Percentiles rank a stretch among this genome's conserved stretches.
Evolutionary conservation across 64 coral and sea anemone genomes (phyloP).

Genomic region (Trachythela sp.): DNA sequence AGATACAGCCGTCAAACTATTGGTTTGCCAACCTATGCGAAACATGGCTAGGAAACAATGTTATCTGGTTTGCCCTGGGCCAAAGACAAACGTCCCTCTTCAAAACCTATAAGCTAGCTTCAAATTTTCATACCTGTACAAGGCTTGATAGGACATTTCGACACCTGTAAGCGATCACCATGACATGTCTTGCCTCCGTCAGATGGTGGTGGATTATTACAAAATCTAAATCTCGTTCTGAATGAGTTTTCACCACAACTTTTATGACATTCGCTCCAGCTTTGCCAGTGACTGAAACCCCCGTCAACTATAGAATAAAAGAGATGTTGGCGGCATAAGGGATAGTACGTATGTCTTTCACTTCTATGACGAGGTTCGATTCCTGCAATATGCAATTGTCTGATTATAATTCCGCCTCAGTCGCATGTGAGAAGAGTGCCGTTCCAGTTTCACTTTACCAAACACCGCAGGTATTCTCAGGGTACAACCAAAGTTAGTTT

Average conservation of each 20-base stretch:
- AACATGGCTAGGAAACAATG: too few relatives aligned
- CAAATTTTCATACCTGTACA: background rate
- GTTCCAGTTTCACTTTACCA: too few relatives aligned
- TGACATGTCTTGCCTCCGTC: background rate
- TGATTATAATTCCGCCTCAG: too few relatives aligned
- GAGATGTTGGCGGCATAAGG: background rate
- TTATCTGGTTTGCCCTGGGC: background rate
- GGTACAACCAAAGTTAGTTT: background rate
- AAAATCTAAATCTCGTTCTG: conserved; percentile 24
- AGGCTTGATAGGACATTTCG: background rate
- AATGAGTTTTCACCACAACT: conserved; percentile 24
- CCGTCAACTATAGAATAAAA: background rate
- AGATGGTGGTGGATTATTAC: conserved; percentile 25
- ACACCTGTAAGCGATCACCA: conserved; percentile 1
- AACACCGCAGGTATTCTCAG: too few relatives aligned
- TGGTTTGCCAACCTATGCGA: too few relatives aligned
- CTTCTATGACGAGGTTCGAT: too few relatives aligned
- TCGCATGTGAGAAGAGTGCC: too few relatives aligned
- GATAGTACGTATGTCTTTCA: background rate
- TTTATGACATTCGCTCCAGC: conserved; percentile 28
- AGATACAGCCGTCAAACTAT: too few relatives aligned
- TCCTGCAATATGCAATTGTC: too few relatives aligned
- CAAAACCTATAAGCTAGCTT: background rate
- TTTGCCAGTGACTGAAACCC: conserved; percentile 34
- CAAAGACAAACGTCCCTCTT: background rate